Base-by-base conservation (phyloP, 2,113 vertebrate genomes). In the Nannobrachium achirus region DNA sequence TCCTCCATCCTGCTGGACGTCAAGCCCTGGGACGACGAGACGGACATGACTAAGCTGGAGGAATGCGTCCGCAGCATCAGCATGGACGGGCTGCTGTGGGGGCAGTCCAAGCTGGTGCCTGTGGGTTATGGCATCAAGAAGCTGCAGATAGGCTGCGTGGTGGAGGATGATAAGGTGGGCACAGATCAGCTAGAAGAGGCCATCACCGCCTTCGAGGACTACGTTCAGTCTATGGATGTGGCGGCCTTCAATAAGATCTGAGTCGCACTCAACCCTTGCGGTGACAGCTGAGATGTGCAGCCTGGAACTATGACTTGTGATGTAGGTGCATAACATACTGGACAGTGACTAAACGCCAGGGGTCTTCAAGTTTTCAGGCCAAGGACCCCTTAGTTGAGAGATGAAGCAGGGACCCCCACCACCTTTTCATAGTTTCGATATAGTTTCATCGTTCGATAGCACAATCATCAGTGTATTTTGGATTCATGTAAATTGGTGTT, bases 71-170 rank as follows among this genome's bases (percentile, higher is more conserved):
- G 97, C 67, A 95, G 93, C 79, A 93, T 99, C 74, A 82, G 90
- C 63, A 90, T 95, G 75, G 96, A 98, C 0, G 97, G 97, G 75
- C 90, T 99, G 74, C 88, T 99, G 68, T 99, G 97, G 97, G 97
- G 96, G 46, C 94, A 93, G 50, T 97, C 97, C 74, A 98, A 98
- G 83, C 84, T 99, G 50, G 93, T 98, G 53, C 95, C 96, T 0
- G 97, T 99, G 78, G 97, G 97, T 4, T 99, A 98, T 38, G 96
- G 97, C 79, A 98, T 99, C 87, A 96, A 95, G 86, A 99, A 99
- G 79, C 95, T 99, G 63, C 97, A 98, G 84, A 98, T 99, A 60
- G 95, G 95, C 1, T 98, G 96, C 8, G 95, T 99, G 56, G 96
- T 98, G 75, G 97, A 98, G 92, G 98, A 98, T 51, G 95, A 98